Evolutionary conservation across 2,797 vertebrate genomes (phyloP).

Genomic region (Buceros bicornis): DNA sequence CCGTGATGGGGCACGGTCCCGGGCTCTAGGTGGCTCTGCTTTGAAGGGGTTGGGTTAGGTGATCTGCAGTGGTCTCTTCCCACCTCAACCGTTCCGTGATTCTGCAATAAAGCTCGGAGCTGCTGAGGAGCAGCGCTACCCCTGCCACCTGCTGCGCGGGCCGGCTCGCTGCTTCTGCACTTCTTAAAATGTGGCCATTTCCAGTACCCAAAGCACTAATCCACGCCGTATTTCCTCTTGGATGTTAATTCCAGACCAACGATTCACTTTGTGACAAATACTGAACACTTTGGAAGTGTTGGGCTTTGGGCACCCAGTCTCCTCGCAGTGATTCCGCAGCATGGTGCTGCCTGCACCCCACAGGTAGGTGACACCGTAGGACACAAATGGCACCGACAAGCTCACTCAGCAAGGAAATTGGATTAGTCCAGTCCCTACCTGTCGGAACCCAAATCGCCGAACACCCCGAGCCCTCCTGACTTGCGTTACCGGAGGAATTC

Average conservation of each 20-base stretch:
- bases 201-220: not conserved
- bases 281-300: too few relatives aligned
- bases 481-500: not conserved
- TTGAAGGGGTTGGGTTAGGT: not conserved
- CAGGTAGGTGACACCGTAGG: not conserved
- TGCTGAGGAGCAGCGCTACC: not conserved
- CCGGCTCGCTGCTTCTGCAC: too few relatives aligned
- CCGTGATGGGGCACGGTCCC: not conserved
- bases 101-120: not conserved
- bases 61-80: not conserved
- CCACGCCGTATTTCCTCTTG: fast-evolving
- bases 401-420: not conserved
- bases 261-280: not conserved
- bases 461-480: not conserved
- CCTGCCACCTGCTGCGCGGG: too few relatives aligned
- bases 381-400: not conserved
- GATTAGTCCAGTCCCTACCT: not conserved
- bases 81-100: too few relatives aligned
- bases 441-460: not conserved
- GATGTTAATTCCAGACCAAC: not conserved
- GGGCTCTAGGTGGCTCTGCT: not conserved
- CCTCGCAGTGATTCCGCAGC: too few relatives aligned
- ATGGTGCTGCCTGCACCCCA: not conserved
- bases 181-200: not conserved
- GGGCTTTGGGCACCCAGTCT: too few relatives aligned